These are phyloP conservation scores for Cardiocondyla obscurior DNA, from an alignment of 1,140 invertebrate species.

Conservation along the genomic window DNA sequence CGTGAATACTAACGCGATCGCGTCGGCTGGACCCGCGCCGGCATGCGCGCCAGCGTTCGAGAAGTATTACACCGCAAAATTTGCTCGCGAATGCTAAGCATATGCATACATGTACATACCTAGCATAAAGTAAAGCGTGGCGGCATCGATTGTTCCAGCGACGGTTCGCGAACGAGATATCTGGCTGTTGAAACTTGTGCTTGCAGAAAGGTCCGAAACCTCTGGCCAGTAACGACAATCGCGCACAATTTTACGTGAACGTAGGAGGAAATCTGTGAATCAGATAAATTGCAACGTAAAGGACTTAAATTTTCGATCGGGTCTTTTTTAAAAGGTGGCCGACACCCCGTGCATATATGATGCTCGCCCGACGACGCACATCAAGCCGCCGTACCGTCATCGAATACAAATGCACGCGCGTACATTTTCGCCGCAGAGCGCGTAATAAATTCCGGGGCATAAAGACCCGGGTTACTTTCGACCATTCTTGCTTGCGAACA, in stretches of 20 bases:
- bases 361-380: neutral
- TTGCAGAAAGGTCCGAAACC: neutral
- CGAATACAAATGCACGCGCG: conserved; percentile 42
- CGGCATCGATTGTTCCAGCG: neutral
- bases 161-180: neutral
- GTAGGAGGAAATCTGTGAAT: neutral
- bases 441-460: conserved; percentile 33
- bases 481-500: conserved; percentile 23
- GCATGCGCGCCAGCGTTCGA: conserved; percentile 32
- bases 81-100: neutral
- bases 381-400: conserved; percentile 10
- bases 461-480: conserved; percentile 3
- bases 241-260: neutral
- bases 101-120: too few relatives aligned
- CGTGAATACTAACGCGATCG: conserved; percentile 63
- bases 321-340: neutral
- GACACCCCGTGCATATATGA: neutral
- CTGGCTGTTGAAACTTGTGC: neutral
- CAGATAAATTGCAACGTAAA: too few relatives aligned
- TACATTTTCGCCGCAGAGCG: conserved; percentile 28
- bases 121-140: neutral
- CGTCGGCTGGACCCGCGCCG: conserved; percentile 16
- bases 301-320: neutral
- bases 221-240: too few relatives aligned
- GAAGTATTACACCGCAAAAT: conserved; percentile 29